These are phyloP conservation scores for Troides oblongomaculatus DNA, from an alignment of 2,888 invertebrate genomes.

Conservation along the genomic window DNA sequence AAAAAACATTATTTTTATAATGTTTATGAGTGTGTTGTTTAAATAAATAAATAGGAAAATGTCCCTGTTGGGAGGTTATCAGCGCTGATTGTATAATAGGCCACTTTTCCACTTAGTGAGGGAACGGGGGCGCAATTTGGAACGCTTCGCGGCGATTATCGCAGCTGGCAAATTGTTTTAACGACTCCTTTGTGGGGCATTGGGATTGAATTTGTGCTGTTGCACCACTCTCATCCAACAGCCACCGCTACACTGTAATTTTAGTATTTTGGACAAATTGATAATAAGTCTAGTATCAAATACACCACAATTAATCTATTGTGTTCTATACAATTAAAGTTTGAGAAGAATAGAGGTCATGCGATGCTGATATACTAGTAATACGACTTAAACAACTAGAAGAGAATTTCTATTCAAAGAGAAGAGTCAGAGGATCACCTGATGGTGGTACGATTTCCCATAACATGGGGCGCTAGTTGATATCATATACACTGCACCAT, in stretches of 20 bases:
- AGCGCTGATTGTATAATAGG: conserved; percentile 23
- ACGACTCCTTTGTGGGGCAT: conserved; percentile 14
- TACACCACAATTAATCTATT: too few species aligned
- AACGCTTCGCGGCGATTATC: conserved; percentile 23
- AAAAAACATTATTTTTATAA: not conserved
- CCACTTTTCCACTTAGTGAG: conserved; percentile 29
- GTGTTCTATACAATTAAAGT: too few species aligned
- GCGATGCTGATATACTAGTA: too few species aligned
- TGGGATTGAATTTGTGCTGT: conserved; percentile 14
- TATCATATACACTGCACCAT: too few species aligned
- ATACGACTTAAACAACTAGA: too few species aligned
- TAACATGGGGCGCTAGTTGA: too few species aligned
- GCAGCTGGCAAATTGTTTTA: conserved; percentile 30
- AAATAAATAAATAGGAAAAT: conserved; percentile 1
- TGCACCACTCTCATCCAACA: conserved; percentile 7
- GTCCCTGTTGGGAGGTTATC: not conserved
- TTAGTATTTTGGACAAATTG: not conserved
- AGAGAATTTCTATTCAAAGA: too few species aligned
- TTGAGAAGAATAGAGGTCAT: too few species aligned
- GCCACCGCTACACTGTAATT: not conserved
- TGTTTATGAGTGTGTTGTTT: not conserved
- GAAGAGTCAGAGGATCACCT: too few species aligned
- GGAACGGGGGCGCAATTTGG: conserved; percentile 28
- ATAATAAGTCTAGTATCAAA: not conserved
- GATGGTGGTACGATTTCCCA: too few species aligned